These are phyloP conservation scores for Tragelaphus imberbis DNA, from an alignment of 2,113 vertebrate species.

Conservation along the genomic window DNA sequence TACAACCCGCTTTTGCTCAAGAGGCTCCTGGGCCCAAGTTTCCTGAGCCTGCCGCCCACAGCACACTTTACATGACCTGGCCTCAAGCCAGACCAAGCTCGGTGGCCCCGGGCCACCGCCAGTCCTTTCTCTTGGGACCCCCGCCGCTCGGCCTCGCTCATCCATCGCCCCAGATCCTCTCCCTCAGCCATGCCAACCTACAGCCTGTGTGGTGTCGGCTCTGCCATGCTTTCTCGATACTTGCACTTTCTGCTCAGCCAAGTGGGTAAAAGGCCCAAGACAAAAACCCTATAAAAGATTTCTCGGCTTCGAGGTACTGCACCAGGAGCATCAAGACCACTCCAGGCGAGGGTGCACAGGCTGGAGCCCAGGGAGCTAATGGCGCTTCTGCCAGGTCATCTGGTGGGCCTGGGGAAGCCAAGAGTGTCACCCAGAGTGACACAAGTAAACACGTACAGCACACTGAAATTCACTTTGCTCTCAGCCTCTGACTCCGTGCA, in stretches of 20 bases:
- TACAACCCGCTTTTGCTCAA: not conserved
- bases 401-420: not conserved
- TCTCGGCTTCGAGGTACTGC: not conserved
- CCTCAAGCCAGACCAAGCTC: not conserved
- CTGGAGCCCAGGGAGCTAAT: not conserved
- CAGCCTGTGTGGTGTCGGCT: not conserved
- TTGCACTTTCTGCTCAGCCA: not conserved
- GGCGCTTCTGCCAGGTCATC: not conserved
- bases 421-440: not conserved
- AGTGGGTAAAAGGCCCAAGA: not conserved
- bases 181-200: not conserved
- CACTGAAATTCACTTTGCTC: not conserved
- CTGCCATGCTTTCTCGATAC: not conserved
- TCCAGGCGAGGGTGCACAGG: fast-evolving
- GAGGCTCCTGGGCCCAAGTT: not conserved
- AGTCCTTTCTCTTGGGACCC: not conserved
- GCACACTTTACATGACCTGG: not conserved
- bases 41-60: not conserved
- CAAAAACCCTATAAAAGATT: not conserved
- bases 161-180: not conserved
- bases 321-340: not conserved
- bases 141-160: not conserved
- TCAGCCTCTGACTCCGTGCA: fast-evolving
- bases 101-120: not conserved
- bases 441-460: fast-evolving